phyloP scores from a whole-genome alignment of 2,797 vertebrate genomes.

The Hoplostethus mediterraneus region DNA sequence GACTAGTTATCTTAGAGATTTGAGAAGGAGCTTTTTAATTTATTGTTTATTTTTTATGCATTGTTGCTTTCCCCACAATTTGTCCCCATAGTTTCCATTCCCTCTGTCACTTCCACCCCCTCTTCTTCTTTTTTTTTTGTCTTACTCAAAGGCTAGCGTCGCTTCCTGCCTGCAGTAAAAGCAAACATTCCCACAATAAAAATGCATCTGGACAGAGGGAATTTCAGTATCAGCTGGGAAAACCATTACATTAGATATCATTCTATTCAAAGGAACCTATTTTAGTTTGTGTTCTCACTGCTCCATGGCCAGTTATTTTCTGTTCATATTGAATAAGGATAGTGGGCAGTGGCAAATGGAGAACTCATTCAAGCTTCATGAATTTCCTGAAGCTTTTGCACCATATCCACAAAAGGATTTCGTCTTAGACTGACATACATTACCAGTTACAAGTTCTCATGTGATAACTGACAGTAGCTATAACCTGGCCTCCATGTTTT shows the following conservation, averaged over 20 bases:
- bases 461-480: too few relatives aligned
- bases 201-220: constrained; percentile 28
- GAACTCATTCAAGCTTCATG: constrained; percentile 35
- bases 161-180: constrained; percentile 65
- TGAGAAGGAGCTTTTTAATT: constrained; percentile 57
- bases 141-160: constrained; percentile 41
- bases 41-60: constrained; percentile 46
- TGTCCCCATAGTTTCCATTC: constrained; percentile 33
- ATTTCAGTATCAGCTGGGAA: constrained; percentile 18
- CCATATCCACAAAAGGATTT: constrained; percentile 16
- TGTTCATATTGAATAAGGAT: constrained; percentile 65
- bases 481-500: constrained; percentile 1
- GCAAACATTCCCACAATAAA: constrained; percentile 52
- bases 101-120: constrained; percentile 36
- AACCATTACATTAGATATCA: not conserved
- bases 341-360: constrained; percentile 25
- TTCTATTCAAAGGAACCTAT: constrained; percentile 39
- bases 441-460: too few relatives aligned
- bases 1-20: constrained; percentile 16
- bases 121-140: constrained; percentile 37
- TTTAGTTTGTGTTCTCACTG: constrained; percentile 26
- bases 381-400: constrained; percentile 31
- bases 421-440: not conserved
- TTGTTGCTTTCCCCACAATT: constrained; percentile 35
- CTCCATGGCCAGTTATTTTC: constrained; percentile 37